These are phyloP conservation scores for Idaea dimidiata DNA, from an alignment of 2,888 invertebrate species.

Conservation along the genomic window DNA sequence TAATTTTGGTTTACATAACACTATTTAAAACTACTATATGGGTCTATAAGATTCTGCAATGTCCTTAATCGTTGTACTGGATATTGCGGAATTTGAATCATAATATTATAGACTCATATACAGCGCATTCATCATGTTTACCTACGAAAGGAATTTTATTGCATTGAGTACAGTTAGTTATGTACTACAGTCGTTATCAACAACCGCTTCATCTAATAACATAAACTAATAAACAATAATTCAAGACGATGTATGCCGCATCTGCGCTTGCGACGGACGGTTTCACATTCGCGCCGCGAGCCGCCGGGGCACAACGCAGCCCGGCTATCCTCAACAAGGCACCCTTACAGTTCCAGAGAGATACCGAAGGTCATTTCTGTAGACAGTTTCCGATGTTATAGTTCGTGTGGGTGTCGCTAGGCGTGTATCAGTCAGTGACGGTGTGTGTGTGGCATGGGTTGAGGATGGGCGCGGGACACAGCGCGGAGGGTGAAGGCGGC, in stretches of 20 bases:
- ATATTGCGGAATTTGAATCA: too few species aligned
- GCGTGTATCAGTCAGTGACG: slow-evolving; percentile 66
- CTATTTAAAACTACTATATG: not conserved
- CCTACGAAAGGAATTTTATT: not conserved
- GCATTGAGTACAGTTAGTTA: not conserved
- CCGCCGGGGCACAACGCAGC: slow-evolving; percentile 64
- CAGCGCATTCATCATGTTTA: too few species aligned
- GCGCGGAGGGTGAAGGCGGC: slow-evolving; percentile 74
- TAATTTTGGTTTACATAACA: not conserved
- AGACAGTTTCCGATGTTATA: slow-evolving; percentile 17
- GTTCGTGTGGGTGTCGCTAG: slow-evolving; percentile 54
- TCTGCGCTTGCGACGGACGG: slow-evolving; percentile 69
- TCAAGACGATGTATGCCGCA: slow-evolving; percentile 54
- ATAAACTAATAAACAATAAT: slow-evolving; percentile 59
- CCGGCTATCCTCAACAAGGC: slow-evolving; percentile 49
- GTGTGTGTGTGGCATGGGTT: slow-evolving; percentile 72
- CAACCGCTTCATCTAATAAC: slow-evolving; percentile 47
- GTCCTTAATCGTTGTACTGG: too few species aligned
- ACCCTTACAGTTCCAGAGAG: slow-evolving; percentile 37
- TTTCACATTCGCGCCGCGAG: slow-evolving; percentile 73
- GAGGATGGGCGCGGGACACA: slow-evolving; percentile 77
- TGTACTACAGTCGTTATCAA: not conserved
- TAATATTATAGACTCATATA: too few species aligned
- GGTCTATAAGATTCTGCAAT: too few species aligned
- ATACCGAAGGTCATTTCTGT: not conserved